These are phyloP conservation scores for Podotricha telesiphe DNA, from an alignment of 2,888 invertebrate genomes.

Conservation along the genomic window DNA sequence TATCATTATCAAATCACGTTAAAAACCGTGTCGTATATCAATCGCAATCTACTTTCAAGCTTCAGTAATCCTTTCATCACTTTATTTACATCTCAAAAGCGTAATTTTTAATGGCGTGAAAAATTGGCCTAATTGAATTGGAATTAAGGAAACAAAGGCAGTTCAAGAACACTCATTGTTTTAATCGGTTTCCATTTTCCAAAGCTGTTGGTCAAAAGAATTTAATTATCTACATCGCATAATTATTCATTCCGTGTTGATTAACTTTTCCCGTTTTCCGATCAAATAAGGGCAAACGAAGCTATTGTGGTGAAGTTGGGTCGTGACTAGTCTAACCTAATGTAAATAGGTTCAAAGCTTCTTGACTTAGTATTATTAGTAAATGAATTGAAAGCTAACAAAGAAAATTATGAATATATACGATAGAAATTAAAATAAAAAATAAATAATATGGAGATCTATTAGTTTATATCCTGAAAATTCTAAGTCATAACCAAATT, in stretches of 20 bases:
- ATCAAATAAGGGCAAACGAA: not conserved
- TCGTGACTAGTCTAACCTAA: not conserved
- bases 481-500: no score
- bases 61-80: constrained; percentile 4
- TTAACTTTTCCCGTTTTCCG: constrained; percentile 51
- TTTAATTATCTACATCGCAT: constrained; percentile 54
- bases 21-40: not conserved
- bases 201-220: constrained; percentile 49
- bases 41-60: not conserved
- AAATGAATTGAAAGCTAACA: no score
- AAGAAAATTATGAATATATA: no score
- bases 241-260: constrained; percentile 54
- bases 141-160: constrained; percentile 27
- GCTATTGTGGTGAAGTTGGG: not conserved
- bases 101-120: constrained; percentile 11
- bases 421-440: no score
- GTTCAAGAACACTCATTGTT: constrained; percentile 41
- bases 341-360: not conserved
- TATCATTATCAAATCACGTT: no score
- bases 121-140: constrained; percentile 28
- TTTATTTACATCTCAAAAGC: not conserved
- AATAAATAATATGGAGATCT: no score
- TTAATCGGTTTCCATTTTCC: constrained; percentile 40
- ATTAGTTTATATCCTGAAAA: no score
- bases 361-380: no score